Base-by-base conservation (phyloP, 2,888 invertebrate species). In the Electrophaes corylata region DNA sequence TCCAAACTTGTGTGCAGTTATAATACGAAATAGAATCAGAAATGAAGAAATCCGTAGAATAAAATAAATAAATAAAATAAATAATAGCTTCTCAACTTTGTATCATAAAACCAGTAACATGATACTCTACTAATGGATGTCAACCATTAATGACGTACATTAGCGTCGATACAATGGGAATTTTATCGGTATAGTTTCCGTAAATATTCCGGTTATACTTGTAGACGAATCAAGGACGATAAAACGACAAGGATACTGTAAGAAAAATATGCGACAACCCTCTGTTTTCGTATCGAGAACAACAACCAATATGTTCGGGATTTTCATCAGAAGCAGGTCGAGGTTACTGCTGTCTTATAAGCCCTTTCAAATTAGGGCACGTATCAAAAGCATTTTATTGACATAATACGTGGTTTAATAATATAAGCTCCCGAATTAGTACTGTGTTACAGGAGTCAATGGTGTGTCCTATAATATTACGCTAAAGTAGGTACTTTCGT, bases 51-150 rank as follows among this genome's bases (percentile, higher is more conserved):
- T 5, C 20, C 20, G 20, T 20, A 20, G 20, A 1, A 20, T 20
- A 20, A 20, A 20, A 3, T 20, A n/a, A n/a, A n/a, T n/a, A n/a
- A n/a, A 20, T 4, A 5, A 20, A 20, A 20, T 1, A 20, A 20
- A 20, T 20, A 20, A 23, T 23, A 3, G 4, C 20, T 20, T 20
- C 20, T 20, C 20, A 20, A 20, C 16, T 37, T 10, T 10, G 8
- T 37, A 37, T 10, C 8, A 37, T 37, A 37, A 43, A 53, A 46
- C 44, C n/a, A 43, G 48, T 50, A 56, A 40, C 39, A 44, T 8
- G 14, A 56, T 26, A 39, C 47, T 37, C 26, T 29, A 47, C 41
- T 57, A 57, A 52, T 57, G 57, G 57, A 52, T 16, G 43, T 37
- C n/a, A 23, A 51, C 40, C 23, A 29, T 46, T 40, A 45, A 33